These are phyloP conservation scores for Strigops habroptila DNA, from an alignment of 2,113 vertebrate genomes.

Conservation along the genomic window DNA sequence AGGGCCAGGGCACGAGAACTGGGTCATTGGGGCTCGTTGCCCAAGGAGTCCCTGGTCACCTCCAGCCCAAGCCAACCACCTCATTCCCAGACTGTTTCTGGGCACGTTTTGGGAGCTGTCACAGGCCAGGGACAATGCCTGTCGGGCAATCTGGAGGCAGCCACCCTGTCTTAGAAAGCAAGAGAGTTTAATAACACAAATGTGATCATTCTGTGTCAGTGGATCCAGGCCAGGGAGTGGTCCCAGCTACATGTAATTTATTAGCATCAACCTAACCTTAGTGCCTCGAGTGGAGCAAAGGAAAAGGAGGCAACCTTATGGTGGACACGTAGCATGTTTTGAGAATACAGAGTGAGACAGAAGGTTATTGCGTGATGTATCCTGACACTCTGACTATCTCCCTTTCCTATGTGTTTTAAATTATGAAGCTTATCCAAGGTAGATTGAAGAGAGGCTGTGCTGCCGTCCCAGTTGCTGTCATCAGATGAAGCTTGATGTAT, in stretches of 20 bases:
- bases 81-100: neutral
- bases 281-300: neutral
- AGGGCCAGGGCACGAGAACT: neutral
- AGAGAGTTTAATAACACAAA: neutral
- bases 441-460: neutral
- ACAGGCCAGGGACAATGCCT: neutral
- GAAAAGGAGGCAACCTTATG: neutral
- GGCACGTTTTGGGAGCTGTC: neutral
- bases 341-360: neutral
- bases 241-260: neutral
- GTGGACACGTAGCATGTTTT: neutral
- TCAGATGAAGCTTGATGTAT: neutral
- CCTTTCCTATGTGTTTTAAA: neutral
- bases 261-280: neutral
- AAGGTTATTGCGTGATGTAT: neutral
- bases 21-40: neutral
- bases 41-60: neutral
- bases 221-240: neutral
- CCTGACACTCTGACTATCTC: neutral
- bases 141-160: neutral
- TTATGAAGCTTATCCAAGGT: neutral
- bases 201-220: neutral
- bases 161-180: neutral
- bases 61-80: neutral
- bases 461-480: slow-evolving; percentile 15